Evolutionary conservation across 2,888 invertebrate species (phyloP).

Genomic region (Heliconius erato): DNA sequence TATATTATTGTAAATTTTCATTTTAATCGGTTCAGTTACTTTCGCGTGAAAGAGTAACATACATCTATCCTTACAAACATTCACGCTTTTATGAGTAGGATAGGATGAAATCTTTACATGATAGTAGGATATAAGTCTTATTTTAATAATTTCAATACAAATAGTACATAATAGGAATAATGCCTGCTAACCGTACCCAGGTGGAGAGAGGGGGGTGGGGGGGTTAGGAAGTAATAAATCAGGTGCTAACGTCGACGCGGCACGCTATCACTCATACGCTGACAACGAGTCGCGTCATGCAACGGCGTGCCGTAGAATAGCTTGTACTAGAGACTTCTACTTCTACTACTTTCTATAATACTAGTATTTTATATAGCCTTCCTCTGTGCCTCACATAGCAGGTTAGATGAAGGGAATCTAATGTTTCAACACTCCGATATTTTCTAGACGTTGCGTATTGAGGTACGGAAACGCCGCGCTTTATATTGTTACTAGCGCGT

Average conservation of each 20-base stretch:
- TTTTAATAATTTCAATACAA: constrained; percentile 1
- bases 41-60: too few species aligned
- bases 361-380: too few species aligned
- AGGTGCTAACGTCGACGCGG: constrained; percentile 83
- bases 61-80: too few species aligned
- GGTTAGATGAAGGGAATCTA: too few species aligned
- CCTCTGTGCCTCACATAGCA: too few species aligned
- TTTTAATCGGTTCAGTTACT: too few species aligned
- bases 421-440: too few species aligned
- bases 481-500: too few species aligned
- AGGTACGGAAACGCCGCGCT: too few species aligned
- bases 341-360: not conserved
- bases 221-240: constrained; percentile 84
- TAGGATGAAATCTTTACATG: not conserved
- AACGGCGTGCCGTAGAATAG: constrained; percentile 61
- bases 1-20: too few species aligned
- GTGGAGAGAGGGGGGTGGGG: constrained; percentile 52
- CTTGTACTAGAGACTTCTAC: constrained; percentile 32
- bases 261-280: constrained; percentile 83
- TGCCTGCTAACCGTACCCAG: constrained; percentile 61
- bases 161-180: constrained; percentile 1
- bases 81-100: not conserved
- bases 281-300: constrained; percentile 78
- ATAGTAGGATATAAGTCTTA: too few species aligned
- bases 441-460: too few species aligned